Percentiles rank a stretch among this genome's conserved stretches.
Evolutionary conservation across 2,797 vertebrate species (phyloP).

Genomic region (Microctenopoma stevenorrisi): DNA sequence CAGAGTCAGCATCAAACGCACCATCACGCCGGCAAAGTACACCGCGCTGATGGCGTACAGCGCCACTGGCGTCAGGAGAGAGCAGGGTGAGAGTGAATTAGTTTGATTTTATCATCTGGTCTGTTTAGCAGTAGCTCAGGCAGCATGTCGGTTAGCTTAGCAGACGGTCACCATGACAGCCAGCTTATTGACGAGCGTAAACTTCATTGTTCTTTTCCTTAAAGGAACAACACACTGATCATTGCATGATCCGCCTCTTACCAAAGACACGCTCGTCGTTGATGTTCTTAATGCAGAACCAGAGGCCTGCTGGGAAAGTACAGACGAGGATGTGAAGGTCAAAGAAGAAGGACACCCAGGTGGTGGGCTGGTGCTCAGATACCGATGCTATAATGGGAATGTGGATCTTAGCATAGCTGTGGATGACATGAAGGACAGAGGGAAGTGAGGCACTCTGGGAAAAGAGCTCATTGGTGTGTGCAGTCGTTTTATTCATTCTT

Average conservation of each 20-base stretch:
- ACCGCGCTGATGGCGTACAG: slow-evolving; percentile 95
- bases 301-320: slow-evolving; percentile 96
- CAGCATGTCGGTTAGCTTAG: no score
- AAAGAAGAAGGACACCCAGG: slow-evolving; percentile 99
- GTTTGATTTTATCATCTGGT: not conserved
- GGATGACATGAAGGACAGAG: slow-evolving; percentile 11
- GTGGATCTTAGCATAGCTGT: slow-evolving; percentile 97
- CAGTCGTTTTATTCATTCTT: not conserved
- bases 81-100: not conserved
- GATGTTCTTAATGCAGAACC: slow-evolving; percentile 98
- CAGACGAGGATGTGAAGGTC: slow-evolving; percentile 98
- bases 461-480: no score
- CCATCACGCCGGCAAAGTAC: slow-evolving; percentile 97
- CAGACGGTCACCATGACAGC: no score
- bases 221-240: no score
- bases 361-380: slow-evolving; percentile 97
- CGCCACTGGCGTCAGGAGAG: slow-evolving; percentile 82
- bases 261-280: slow-evolving; percentile 94
- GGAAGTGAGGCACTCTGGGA: not conserved
- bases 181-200: no score
- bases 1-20: slow-evolving; percentile 95
- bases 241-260: slow-evolving; percentile 58
- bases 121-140: no score
- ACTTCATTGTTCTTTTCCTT: no score
- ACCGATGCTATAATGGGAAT: slow-evolving; percentile 97